A percentile compares a stretch with the other conserved stretches of the same genome.
Evolutionary conservation across 2,113 vertebrate species (phyloP).

Genomic region (Myrmecobius fasciatus): DNA sequence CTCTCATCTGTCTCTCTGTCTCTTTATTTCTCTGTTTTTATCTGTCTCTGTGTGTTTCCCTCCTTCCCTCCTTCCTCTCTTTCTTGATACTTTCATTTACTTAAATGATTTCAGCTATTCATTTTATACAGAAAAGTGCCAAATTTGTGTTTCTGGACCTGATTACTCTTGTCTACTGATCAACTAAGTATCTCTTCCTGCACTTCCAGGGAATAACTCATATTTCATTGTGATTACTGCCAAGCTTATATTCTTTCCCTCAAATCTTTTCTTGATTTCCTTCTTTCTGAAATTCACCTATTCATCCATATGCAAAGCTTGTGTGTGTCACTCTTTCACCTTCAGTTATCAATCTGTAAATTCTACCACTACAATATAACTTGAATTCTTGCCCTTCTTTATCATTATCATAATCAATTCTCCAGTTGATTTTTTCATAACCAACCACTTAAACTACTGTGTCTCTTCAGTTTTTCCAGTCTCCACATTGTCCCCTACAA

Average conservation of each 20-base stretch:
- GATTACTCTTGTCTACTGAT: not conserved
- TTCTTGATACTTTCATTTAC: not conserved
- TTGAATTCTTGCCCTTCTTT: not conserved
- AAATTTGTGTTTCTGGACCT: not conserved
- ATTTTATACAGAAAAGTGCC: not conserved
- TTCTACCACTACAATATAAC: not conserved
- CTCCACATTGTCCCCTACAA: not conserved
- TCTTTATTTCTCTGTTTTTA: too few species aligned
- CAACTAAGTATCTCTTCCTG: not conserved
- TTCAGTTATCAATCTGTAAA: not conserved
- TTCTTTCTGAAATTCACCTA: not conserved
- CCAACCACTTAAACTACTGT: not conserved
- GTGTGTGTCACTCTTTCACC: not conserved
- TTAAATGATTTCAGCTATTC: not conserved
- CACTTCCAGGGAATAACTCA: not conserved
- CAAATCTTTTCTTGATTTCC: not conserved
- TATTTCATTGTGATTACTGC: not conserved
- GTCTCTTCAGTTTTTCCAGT: not conserved
- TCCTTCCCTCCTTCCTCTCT: not conserved
- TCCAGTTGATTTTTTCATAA: not conserved
- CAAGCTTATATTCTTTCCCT: not conserved
- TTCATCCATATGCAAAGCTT: not conserved
- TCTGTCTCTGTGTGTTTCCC: too few species aligned
- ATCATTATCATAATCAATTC: not conserved
- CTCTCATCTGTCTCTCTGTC: too few species aligned